Conservation (phyloP, 1,140 invertebrate genomes). For the Mizuhopecten yessoensis region DNA sequence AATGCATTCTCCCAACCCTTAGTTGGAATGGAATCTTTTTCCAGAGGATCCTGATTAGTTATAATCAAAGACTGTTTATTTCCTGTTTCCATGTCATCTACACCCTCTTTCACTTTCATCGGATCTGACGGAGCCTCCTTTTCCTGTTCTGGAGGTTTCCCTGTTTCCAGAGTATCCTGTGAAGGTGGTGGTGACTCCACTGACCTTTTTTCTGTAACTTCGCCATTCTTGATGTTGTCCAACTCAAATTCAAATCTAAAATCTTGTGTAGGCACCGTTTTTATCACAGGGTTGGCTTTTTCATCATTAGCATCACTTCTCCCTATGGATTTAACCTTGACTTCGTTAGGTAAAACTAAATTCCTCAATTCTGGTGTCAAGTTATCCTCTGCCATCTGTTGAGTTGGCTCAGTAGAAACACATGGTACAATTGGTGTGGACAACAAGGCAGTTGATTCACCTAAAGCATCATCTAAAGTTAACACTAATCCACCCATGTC, state of each 20-base stretch:
- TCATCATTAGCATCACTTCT: neutral
- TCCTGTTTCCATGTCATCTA: neutral
- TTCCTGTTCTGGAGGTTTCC: neutral
- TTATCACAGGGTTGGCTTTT: neutral
- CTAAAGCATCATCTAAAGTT: neutral
- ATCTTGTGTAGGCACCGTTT: neutral
- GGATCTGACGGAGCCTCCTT: neutral
- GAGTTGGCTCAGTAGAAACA: neutral
- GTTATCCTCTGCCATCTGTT: neutral
- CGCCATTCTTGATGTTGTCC: neutral
- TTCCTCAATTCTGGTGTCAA: neutral
- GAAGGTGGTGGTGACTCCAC: neutral
- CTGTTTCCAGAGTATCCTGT: neutral
- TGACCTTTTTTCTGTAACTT: neutral
- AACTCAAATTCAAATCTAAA: neutral
- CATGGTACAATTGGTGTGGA: neutral
- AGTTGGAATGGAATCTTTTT: neutral
- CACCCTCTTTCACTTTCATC: neutral
- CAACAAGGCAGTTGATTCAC: neutral
- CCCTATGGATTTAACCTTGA: neutral
- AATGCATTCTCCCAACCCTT: slow-evolving; percentile 3
- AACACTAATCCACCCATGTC: neutral
- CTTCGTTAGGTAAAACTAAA: neutral
- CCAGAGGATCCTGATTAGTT: neutral
- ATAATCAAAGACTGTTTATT: neutral